Conservation (phyloP, 2,113 vertebrate species). For the Euleptes europaea region DNA sequence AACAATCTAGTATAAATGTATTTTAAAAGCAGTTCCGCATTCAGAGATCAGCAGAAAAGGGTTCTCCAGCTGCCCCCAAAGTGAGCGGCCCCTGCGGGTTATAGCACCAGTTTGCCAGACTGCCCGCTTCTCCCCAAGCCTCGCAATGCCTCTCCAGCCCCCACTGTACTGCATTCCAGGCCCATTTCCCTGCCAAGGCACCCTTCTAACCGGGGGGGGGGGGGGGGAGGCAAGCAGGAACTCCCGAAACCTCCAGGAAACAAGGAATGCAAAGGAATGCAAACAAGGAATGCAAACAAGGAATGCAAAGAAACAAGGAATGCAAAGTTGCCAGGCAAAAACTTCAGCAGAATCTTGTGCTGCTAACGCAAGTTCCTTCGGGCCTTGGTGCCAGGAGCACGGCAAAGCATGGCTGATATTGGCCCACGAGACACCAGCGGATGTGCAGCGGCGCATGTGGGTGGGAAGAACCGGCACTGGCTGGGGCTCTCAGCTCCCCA, state of each 20-base stretch:
- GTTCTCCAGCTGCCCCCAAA: no score
- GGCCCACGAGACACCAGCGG: background rate
- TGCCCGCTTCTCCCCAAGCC: no score
- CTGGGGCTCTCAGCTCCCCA: background rate
- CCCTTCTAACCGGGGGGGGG: background rate
- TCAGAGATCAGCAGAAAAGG: no score
- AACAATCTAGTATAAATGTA: background rate
- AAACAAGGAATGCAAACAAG: background rate
- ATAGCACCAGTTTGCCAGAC: no score
- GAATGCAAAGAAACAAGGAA: constrained; percentile 13
- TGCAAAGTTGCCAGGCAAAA: background rate
- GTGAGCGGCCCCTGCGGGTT: no score
- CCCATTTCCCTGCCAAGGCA: background rate
- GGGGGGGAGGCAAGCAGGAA: background rate
- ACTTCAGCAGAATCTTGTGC: background rate
- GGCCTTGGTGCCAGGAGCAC: no score
- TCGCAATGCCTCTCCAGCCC: background rate
- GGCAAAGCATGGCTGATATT: background rate
- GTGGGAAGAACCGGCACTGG: background rate
- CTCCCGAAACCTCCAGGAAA: background rate
- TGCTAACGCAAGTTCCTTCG: no score
- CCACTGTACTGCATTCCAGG: background rate
- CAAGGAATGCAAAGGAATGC: constrained; percentile 6
- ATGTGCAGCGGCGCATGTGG: no score
- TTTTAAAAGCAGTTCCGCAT: no score